A percentile compares a stretch with the other conserved stretches of the same genome.
These are phyloP conservation scores for Tricholaema leucomelas DNA, from an alignment of 2,113 vertebrate species.

Conservation along the genomic window DNA sequence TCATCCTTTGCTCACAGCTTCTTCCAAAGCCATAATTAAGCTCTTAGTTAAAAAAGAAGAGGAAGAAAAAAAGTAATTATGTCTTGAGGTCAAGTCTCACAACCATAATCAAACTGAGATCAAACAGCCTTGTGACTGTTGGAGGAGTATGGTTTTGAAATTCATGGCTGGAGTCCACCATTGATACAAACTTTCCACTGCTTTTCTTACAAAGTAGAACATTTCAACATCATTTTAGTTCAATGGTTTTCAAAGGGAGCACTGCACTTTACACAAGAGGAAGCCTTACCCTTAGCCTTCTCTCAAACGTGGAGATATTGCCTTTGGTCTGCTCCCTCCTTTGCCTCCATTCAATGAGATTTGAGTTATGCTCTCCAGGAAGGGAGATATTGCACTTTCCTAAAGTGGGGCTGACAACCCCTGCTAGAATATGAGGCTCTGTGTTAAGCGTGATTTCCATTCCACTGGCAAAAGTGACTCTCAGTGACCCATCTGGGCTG, in stretches of 20 bases:
- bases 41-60: slow-evolving; percentile 36
- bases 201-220: slow-evolving; percentile 1
- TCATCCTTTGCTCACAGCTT: slow-evolving; percentile 29
- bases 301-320: slow-evolving; percentile 93
- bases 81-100: slow-evolving; percentile 36
- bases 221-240: slow-evolving; percentile 37
- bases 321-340: slow-evolving; percentile 94
- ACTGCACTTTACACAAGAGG: slow-evolving; percentile 22
- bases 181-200: slow-evolving; percentile 15
- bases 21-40: slow-evolving; percentile 54
- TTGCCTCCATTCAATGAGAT: slow-evolving; percentile 97
- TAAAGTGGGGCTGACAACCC: slow-evolving; percentile 90
- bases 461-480: slow-evolving; percentile 91
- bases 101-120: slow-evolving; percentile 50
- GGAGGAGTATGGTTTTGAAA: slow-evolving; percentile 33
- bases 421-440: slow-evolving; percentile 90
- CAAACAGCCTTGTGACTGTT: not conserved
- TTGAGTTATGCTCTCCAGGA: slow-evolving; percentile 92
- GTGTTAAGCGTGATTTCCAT: slow-evolving; percentile 95
- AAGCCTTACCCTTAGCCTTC: slow-evolving; percentile 91
- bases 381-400: slow-evolving; percentile 97
- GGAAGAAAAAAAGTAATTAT: slow-evolving; percentile 44
- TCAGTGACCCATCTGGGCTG: slow-evolving; percentile 91
- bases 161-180: slow-evolving; percentile 18
- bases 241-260: slow-evolving; percentile 36